These are phyloP conservation scores for Achlya flavicornis DNA, from an alignment of 2,888 invertebrate genomes.

Conservation along the genomic window DNA sequence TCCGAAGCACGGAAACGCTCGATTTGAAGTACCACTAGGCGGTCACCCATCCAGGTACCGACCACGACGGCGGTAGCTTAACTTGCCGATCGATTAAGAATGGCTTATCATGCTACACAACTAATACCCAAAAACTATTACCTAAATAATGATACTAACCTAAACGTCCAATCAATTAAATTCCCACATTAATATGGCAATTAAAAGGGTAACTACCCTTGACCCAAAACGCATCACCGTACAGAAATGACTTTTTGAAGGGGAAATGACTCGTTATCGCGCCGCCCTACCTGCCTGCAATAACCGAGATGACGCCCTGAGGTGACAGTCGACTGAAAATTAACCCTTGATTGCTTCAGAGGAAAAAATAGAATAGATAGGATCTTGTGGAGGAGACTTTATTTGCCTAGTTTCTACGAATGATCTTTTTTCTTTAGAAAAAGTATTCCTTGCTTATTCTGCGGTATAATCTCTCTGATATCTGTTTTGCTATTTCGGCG, in stretches of 20 bases:
- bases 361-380: slow-evolving; percentile 40
- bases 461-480: too few relatives aligned
- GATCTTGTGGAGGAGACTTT: slow-evolving; percentile 38
- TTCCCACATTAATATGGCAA: slow-evolving; percentile 8
- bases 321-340: slow-evolving; percentile 59
- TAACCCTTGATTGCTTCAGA: slow-evolving; percentile 63
- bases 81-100: too few relatives aligned
- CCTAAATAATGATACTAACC: neutral
- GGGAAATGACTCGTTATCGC: slow-evolving; percentile 58
- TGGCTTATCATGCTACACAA: too few relatives aligned
- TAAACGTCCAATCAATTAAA: neutral
- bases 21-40: too few relatives aligned
- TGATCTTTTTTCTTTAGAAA: neutral
- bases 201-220: slow-evolving; percentile 11
- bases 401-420: neutral
- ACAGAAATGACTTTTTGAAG: slow-evolving; percentile 40
- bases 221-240: slow-evolving; percentile 30
- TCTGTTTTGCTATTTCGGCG: too few relatives aligned
- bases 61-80: too few relatives aligned
- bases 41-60: too few relatives aligned
- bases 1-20: too few relatives aligned
- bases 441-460: too few relatives aligned
- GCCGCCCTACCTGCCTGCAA: slow-evolving; percentile 28
- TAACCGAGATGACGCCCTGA: slow-evolving; percentile 34
- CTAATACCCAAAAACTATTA: neutral